Base-by-base conservation (phyloP, 2,797 vertebrate species). In the Apogon hyalosoma region DNA sequence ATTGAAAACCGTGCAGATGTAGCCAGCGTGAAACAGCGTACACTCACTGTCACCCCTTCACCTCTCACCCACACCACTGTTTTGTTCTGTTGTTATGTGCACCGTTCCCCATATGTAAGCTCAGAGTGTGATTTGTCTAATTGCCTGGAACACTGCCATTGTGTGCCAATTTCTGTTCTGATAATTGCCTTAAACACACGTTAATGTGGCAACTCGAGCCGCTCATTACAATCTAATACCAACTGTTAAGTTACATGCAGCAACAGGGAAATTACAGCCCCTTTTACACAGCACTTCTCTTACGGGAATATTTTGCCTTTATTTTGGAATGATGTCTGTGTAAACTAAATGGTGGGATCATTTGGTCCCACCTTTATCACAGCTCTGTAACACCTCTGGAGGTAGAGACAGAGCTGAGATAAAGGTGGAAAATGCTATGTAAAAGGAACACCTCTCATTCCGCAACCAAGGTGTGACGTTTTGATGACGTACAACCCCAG, bases 111-210 rank as follows among this genome's bases (percentile, higher is more conserved):
- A 65, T 65, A 62, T 49, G 72, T 65, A 66, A 53, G 67, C 62
- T 68, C 31, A 73, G 73, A 76, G 59, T 3, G 33, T 16, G 61
- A 78, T 80, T 84, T 83, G 73, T 78, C 71, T 73, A 87, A 87
- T 79, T 75, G 80, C 52, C 73, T 75, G 84, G 79, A 90, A 80
- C 10, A 13, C 16, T 0, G 64, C 73, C 71, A 73, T 65, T 79
- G 75, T 69, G 78, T 60, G 40, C 79, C 65, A 67, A 78, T 84
- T 85, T 82, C 68, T 63, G 55, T 60, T 73, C 63, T 67, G 61
- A 85, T 87, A 88, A 91, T 83, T 75, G 72, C 73, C 77, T 85
- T 83, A 87, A 90, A 88, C 76, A 56, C 82, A 80, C 67, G 73
- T 85, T 86, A 85, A 86, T 71, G 63, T 38, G 66, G 45, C 40